Evolutionary conservation across 2,113 vertebrate species (phyloP), one percentile per base, ranked within the genome.

Genomic region (Scomber colias): DNA sequence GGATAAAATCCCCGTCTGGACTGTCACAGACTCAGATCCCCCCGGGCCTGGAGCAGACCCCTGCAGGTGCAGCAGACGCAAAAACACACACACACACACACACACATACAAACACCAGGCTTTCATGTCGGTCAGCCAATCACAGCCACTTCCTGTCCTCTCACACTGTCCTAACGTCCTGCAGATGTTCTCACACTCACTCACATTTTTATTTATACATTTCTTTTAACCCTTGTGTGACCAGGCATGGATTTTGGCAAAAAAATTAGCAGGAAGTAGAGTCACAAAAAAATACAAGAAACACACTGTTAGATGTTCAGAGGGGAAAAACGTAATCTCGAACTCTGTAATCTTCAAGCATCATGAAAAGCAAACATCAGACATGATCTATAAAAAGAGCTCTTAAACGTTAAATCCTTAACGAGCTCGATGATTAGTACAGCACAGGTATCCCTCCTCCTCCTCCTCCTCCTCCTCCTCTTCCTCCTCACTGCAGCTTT

Each of bases 121-220:
- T 75, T 79, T 88, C 30, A 67, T 77, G 71, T 75, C 68, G 27
- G 19, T 54, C 72, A 69, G 53, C 77, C 75, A 75, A 31, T 81
- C 53, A 45, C 4, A 73, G 62, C 68, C 67, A 69, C 59, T 86
- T 90, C 85, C 77, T 85, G 87, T 77, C 81, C 75, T 46, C 19
- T 45, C 9, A 11, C 53, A 21, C 56, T 40, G 51, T 79, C 85
- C 51, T 77, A 85, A 87, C 81, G 2, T 76, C 44, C 79, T 84
- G 70, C 85, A 90, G 89, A 87, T 89, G 90, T 86, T 87, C 81
- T 30, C 74, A 5, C 82, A 62, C 77, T 72, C 27, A 9, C 35
- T 3, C 45, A 67, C 60, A 63, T 45, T 69, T 61, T 54, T 67
- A 68, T 77, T 77, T 72, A 57, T 59, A 60, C 61, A 5, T 65